Conservation (phyloP, 2,888 invertebrate species). For the Trilocha varians region DNA sequence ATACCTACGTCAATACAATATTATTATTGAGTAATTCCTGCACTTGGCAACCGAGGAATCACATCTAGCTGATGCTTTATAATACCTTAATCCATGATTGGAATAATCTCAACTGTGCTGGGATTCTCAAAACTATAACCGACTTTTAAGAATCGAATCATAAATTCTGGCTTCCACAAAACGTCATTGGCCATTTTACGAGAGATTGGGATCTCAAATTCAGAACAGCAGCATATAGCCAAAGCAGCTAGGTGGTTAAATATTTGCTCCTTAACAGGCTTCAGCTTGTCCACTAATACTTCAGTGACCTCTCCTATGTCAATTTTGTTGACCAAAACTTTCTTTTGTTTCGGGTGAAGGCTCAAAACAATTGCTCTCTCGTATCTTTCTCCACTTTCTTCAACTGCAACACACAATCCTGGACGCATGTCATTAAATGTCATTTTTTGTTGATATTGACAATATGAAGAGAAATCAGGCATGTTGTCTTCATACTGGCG, state of each 20-base stretch:
- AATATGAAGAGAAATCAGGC: constrained; percentile 15
- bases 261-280: constrained; percentile 14
- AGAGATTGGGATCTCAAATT: background rate
- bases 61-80: too few relatives aligned
- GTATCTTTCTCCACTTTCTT: constrained; percentile 17
- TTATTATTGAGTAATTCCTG: too few relatives aligned
- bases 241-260: constrained; percentile 11
- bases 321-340: constrained; percentile 18
- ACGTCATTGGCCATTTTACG: background rate
- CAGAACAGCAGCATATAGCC: constrained; percentile 15
- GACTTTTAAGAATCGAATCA: constrained; percentile 12
- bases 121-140: constrained; percentile 15
- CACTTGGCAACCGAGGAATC: too few relatives aligned
- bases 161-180: constrained; percentile 9
- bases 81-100: background rate
- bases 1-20: too few relatives aligned
- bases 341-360: constrained; percentile 11
- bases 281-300: constrained; percentile 13
- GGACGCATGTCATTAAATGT: background rate
- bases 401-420: constrained; percentile 7
- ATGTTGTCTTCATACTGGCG: constrained; percentile 14
- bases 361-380: constrained; percentile 22
- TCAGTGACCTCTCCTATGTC: constrained; percentile 22
- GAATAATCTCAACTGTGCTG: constrained; percentile 2
- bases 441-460: constrained; percentile 9